Base-by-base conservation (phyloP, 2,113 vertebrate genomes). In the Oncorhynchus nerka region DNA sequence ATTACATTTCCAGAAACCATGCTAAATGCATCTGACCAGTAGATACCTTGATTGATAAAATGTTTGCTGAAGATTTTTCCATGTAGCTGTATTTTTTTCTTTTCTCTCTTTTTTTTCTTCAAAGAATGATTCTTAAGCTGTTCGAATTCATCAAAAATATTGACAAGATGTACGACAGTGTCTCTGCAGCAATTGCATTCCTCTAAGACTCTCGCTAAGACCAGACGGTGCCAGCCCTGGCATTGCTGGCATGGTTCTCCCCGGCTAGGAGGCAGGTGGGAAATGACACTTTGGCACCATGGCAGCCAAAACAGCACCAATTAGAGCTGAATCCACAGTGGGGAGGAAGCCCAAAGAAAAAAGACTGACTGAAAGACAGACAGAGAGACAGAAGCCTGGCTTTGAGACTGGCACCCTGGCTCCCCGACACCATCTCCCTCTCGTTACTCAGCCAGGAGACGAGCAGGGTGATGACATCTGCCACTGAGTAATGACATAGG, bases 281-380 rank as follows among this genome's bases (percentile, higher is more conserved):
- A 55, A 19, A 55, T 65, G 24, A 70, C 75, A 28, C 65, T 45
- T 45, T 84, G 80, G 77, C 62, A 20, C 22, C 62, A 15, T 65
- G 62, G 5, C 64, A 81, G 80, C 81, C 83, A 84, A 84, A 74
- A 74, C 28, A 69, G 26, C n/a, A 73, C 83, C 81, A 85, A 78
- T 87, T 87, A 79, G 66, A 32, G 77, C 72, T 48, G 32, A 64
- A 34, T 79, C 75, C 79, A 69, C 71, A 70, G 78, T 76, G 51
- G 67, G 81, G 71, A 30, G 4, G 71, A 16, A 32, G 65, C 59
- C n/a, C 8, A 24, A 62, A 45, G 39, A 45, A 45, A 45, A 45
- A 55, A 16, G 51, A 55, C 51, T 19, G 51, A 55, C 51, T 7
- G 51, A 55, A 15, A 55, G 51, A 19, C 51, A 13, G 61, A 9